Evolutionary conservation across 1,140 invertebrate species (phyloP).

Genomic region (Drosophila gunungcola): DNA sequence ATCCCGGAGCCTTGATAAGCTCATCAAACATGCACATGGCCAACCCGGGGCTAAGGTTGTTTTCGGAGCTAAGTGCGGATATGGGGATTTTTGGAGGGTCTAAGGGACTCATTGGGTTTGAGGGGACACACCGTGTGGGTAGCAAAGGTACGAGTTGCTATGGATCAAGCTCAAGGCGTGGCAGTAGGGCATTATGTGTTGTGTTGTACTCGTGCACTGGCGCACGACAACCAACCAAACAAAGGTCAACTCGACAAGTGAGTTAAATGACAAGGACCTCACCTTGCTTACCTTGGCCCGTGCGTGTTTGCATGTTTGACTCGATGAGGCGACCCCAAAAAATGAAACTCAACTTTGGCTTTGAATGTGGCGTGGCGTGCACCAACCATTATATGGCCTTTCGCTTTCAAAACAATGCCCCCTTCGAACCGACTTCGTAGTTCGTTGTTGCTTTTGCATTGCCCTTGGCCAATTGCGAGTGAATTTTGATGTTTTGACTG

Average conservation of each 20-base stretch:
- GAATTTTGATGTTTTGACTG: conserved; percentile 65
- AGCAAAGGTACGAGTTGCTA: conserved; percentile 45
- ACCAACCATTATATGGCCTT: conserved; percentile 77
- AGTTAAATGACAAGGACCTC: conserved; percentile 82
- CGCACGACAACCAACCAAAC: conserved; percentile 51
- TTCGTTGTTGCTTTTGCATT: conserved; percentile 26
- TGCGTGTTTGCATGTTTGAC: conserved; percentile 79
- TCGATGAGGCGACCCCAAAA: conserved; percentile 73
- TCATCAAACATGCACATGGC: conserved; percentile 71
- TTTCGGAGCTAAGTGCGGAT: conserved; percentile 13
- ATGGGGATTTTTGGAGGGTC: background rate
- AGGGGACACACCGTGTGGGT: conserved; percentile 14
- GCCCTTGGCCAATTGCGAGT: conserved; percentile 72
- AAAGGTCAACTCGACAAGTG: conserved; percentile 75
- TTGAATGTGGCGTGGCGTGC: conserved; percentile 68
- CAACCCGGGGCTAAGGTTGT: conserved; percentile 22
- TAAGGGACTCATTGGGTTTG: background rate
- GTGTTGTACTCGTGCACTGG: conserved; percentile 12
- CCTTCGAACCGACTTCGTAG: conserved; percentile 17
- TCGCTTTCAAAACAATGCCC: conserved; percentile 76
- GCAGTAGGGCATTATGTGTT: conserved; percentile 67
- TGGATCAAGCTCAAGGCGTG: conserved; percentile 71
- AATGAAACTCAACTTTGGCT: conserved; percentile 56
- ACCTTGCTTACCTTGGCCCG: conserved; percentile 49
- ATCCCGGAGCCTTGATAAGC: conserved; percentile 69